phyloP scores from a whole-genome alignment of 2,888 invertebrate species.

The Sarcophaga rosellei region DNA sequence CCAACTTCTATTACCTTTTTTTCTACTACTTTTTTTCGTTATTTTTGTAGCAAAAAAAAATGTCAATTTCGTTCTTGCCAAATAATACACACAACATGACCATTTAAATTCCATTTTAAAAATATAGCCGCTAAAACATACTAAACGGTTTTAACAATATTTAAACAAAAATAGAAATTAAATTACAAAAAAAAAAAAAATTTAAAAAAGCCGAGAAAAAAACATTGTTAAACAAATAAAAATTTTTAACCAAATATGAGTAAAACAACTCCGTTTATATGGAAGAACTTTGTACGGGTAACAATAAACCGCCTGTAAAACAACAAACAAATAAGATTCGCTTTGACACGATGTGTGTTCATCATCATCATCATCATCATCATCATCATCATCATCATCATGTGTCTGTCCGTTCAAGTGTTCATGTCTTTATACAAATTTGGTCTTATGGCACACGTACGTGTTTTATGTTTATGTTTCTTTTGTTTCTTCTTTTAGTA shows the following conservation, averaged over 20 bases:
- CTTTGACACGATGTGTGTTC: not conserved
- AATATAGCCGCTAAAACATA: not conserved
- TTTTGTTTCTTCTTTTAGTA: not conserved
- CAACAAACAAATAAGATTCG: slow-evolving; percentile 1
- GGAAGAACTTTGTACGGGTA: slow-evolving; percentile 53
- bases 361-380: not conserved
- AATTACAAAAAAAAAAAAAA: not conserved
- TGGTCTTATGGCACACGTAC: slow-evolving; percentile 61
- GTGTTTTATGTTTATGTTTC: slow-evolving; percentile 32
- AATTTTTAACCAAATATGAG: slow-evolving; percentile 41
- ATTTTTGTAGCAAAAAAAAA: not conserved
- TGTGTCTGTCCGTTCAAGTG: no score
- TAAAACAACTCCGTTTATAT: slow-evolving; percentile 52
- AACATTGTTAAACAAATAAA: slow-evolving; percentile 30
- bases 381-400: no score
- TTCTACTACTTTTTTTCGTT: not conserved
- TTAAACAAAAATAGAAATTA: not conserved
- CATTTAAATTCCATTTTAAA: slow-evolving; percentile 24
- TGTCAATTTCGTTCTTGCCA: not conserved
- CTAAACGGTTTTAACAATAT: slow-evolving; percentile 10
- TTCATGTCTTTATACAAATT: slow-evolving; percentile 46
- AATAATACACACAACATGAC: slow-evolving; percentile 10
- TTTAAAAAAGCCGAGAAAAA: not conserved
- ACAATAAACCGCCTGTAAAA: slow-evolving; percentile 32
- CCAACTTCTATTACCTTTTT: no score